phyloP scores from a whole-genome alignment of 2,888 invertebrate species.

The Ametastegia equiseti region DNA sequence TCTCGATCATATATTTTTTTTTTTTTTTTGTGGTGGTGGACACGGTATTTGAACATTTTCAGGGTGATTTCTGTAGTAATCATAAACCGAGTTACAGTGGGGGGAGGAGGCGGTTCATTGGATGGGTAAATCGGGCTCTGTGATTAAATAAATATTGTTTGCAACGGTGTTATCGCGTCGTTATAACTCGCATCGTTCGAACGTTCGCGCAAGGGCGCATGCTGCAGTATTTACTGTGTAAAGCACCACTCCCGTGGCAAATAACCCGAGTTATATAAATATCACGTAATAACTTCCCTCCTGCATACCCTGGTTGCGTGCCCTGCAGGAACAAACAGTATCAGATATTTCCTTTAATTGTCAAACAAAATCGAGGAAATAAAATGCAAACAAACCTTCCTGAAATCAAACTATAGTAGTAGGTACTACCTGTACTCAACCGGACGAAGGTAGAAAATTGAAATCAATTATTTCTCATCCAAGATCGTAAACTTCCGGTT shows the following conservation, averaged over 20 bases:
- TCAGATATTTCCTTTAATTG: neutral
- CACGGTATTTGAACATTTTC: neutral
- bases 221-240: neutral
- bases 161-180: constrained; percentile 28
- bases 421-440: neutral
- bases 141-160: constrained; percentile 39
- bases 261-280: constrained; percentile 21
- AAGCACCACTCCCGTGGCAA: neutral
- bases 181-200: constrained; percentile 10
- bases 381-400: neutral
- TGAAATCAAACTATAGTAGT: neutral
- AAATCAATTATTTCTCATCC: neutral
- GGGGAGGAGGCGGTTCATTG: neutral
- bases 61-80: neutral
- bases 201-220: neutral
- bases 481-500: neutral
- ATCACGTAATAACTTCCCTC: neutral
- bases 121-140: constrained; percentile 36
- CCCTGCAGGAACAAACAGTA: neutral
- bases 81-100: neutral
- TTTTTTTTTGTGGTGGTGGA: too few species aligned
- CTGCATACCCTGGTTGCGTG: neutral
- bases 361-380: neutral
- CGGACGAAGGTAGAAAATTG: neutral
- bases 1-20: too few species aligned